Evolutionary conservation across 1,140 invertebrate species (phyloP).

Genomic region (Drosophila azteca): DNA sequence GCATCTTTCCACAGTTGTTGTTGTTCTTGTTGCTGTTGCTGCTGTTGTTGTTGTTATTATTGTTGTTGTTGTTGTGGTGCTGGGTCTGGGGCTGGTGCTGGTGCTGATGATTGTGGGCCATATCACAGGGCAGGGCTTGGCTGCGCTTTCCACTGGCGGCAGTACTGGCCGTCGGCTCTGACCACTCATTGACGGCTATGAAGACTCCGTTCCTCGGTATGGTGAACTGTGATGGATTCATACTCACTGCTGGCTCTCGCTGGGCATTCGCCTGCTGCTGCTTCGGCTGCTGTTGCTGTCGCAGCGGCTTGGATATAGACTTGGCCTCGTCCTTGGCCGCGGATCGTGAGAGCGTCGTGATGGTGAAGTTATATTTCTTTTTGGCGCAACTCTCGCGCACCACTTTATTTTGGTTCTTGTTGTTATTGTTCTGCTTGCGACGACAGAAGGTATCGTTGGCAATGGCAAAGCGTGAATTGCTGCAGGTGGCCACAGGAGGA

Average conservation of each 20-base stretch:
- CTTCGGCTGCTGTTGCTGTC: slow-evolving; percentile 12
- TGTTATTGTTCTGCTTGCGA: slow-evolving; percentile 74
- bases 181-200: slow-evolving; percentile 83
- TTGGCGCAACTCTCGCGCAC: slow-evolving; percentile 63
- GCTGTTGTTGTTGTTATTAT: slow-evolving; percentile 17
- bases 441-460: slow-evolving; percentile 74
- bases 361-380: slow-evolving; percentile 79
- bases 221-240: slow-evolving; percentile 66
- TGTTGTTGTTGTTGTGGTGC: slow-evolving; percentile 16
- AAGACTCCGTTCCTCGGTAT: slow-evolving; percentile 77
- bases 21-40: slow-evolving; percentile 20
- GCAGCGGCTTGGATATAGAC: slow-evolving; percentile 19
- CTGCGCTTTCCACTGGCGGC: slow-evolving; percentile 26
- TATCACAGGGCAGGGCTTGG: not conserved
- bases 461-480: slow-evolving; percentile 69
- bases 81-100: slow-evolving; percentile 27
- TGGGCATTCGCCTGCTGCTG: slow-evolving; percentile 9
- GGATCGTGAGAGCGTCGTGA: slow-evolving; percentile 73
- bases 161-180: slow-evolving; percentile 47
- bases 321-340: slow-evolving; percentile 36
- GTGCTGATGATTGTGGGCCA: slow-evolving; percentile 33
- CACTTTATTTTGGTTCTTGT: slow-evolving; percentile 71
- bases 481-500: slow-evolving; percentile 47
- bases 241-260: slow-evolving; percentile 38
- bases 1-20: slow-evolving; percentile 1